Conservation (phyloP, 2,888 invertebrate genomes). For the Sylvicola cinctus region DNA sequence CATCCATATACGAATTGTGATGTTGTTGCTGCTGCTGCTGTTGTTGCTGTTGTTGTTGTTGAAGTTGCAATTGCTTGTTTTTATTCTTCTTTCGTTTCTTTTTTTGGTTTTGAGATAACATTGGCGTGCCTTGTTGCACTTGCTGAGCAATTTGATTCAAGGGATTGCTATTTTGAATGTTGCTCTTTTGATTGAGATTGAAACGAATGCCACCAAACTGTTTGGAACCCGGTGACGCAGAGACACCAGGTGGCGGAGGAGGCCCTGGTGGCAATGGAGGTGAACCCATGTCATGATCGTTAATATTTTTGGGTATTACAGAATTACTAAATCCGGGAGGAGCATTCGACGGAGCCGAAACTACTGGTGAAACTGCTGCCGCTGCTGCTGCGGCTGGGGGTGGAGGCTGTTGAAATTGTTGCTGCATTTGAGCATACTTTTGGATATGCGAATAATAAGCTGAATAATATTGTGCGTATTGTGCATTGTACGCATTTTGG, state of each 20-base stretch:
- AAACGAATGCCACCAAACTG: constrained; percentile 31
- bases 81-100: constrained; percentile 59
- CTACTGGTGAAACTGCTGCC: constrained; percentile 10
- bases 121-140: too few species aligned
- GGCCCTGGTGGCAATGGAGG: constrained; percentile 39
- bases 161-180: too few species aligned
- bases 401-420: constrained; percentile 12
- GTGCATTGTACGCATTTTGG: too few species aligned
- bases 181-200: too few species aligned
- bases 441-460: constrained; percentile 9
- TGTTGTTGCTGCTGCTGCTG: too few species aligned
- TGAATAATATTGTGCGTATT: constrained; percentile 10
- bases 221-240: constrained; percentile 12
- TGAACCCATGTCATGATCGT: constrained; percentile 21
- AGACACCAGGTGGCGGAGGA: constrained; percentile 11
- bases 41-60: constrained; percentile 18
- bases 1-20: too few species aligned
- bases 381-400: constrained; percentile 10
- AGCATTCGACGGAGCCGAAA: constrained; percentile 20
- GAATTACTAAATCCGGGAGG: constrained; percentile 29
- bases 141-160: constrained; percentile 15
- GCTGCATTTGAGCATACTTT: constrained; percentile 11
- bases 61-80: constrained; percentile 27
- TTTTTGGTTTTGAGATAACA: constrained; percentile 40
- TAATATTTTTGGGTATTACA: constrained; percentile 11